phyloP scores from a whole-genome alignment of 2,113 vertebrate genomes.

The Atractosteus spatula region DNA sequence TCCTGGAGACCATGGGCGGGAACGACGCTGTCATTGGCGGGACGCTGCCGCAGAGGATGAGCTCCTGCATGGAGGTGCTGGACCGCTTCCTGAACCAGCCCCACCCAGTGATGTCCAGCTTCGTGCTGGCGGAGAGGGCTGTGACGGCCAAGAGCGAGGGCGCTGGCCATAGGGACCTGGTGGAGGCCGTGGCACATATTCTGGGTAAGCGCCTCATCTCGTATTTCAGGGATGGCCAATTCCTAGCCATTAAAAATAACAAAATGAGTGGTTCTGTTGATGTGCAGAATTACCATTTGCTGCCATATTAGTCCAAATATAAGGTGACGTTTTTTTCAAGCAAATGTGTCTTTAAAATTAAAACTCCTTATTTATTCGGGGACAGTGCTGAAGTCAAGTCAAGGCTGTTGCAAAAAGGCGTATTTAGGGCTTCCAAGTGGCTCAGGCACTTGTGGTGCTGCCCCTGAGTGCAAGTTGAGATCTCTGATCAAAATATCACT shows the following conservation, averaged over 20 bases:
- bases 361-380: too few species aligned
- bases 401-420: too few species aligned
- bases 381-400: too few species aligned
- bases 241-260: background rate
- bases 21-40: slow-evolving; percentile 79
- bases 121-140: slow-evolving; percentile 84
- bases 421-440: too few species aligned
- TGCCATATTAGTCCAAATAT: too few species aligned
- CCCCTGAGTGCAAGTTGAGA: too few species aligned
- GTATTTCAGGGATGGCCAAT: background rate
- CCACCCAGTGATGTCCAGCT: slow-evolving; percentile 83
- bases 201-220: slow-evolving; percentile 67
- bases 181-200: slow-evolving; percentile 85
- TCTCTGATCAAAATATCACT: too few species aligned
- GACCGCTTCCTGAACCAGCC: slow-evolving; percentile 83
- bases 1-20: slow-evolving; percentile 78
- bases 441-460: too few species aligned
- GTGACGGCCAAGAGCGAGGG: slow-evolving; percentile 48
- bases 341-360: too few species aligned
- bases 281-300: too few species aligned
- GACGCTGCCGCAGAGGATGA: slow-evolving; percentile 83
- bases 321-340: too few species aligned
- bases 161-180: slow-evolving; percentile 64
- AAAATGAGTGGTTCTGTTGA: too few species aligned
- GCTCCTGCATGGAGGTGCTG: slow-evolving; percentile 87